Conservation (phyloP, 2,888 invertebrate genomes). For the Erynnis tages region DNA sequence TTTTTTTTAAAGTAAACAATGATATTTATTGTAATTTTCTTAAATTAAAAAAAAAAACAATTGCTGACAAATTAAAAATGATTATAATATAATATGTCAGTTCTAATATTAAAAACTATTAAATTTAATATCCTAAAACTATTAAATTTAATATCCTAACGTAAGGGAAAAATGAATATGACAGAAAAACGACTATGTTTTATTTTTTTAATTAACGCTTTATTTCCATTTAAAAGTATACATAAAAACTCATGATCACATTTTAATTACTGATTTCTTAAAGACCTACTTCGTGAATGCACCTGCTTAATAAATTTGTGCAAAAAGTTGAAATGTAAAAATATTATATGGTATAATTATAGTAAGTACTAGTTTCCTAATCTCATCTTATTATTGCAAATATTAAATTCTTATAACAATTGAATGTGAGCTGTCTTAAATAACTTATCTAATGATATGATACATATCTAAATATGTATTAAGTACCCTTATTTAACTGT, state of each 20-base stretch:
- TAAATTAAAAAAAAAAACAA: no score
- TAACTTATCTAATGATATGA: constrained; percentile 9
- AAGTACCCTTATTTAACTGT: neutral
- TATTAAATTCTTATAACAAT: constrained; percentile 9
- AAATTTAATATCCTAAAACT: no score
- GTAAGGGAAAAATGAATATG: neutral
- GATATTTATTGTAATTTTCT: no score
- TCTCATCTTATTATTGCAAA: constrained; percentile 5
- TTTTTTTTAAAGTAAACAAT: no score
- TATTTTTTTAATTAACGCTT: constrained; percentile 29
- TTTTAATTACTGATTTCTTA: constrained; percentile 21
- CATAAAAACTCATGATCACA: constrained; percentile 42
- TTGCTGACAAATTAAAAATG: no score
- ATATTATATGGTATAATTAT: neutral
- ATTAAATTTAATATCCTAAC: no score
- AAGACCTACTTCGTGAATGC: constrained; percentile 11
- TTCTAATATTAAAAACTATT: no score
- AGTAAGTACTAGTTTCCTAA: neutral
- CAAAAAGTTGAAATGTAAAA: constrained; percentile 5
- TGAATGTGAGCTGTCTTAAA: constrained; percentile 2
- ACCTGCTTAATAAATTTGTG: constrained; percentile 19
- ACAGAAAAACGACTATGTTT: constrained; percentile 18
- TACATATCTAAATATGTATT: neutral
- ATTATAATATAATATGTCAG: no score
- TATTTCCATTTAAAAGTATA: constrained; percentile 36